Evolutionary conservation across 2,888 invertebrate species (phyloP).

Genomic region (Orthonevra nobilis): DNA sequence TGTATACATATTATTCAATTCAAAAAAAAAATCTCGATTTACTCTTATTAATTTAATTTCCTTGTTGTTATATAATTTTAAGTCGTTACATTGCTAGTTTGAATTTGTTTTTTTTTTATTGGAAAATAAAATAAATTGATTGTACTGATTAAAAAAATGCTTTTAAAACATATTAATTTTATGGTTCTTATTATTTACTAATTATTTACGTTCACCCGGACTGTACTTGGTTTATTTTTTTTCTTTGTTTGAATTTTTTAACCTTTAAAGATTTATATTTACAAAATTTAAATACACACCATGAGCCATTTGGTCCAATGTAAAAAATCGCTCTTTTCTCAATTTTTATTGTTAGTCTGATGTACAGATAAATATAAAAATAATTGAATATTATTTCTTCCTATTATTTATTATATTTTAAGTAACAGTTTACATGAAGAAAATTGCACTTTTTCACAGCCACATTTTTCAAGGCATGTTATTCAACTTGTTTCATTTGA

Average conservation of each 20-base stretch:
- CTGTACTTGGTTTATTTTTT: not conserved
- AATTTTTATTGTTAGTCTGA: slow-evolving; percentile 34
- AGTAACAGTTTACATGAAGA: slow-evolving; percentile 53
- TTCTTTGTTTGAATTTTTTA: not conserved
- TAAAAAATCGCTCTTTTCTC: slow-evolving; percentile 41
- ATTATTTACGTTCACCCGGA: not conserved
- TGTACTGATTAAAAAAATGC: slow-evolving; percentile 50
- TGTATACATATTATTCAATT: slow-evolving; percentile 25
- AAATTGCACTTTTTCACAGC: slow-evolving; percentile 66
- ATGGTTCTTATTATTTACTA: too few relatives aligned
- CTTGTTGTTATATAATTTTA: slow-evolving; percentile 1
- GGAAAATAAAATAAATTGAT: slow-evolving; percentile 44
- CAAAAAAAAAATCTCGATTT: too few relatives aligned
- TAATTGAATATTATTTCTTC: slow-evolving; percentile 44
- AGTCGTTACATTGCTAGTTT: slow-evolving; percentile 12
- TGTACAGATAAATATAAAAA: slow-evolving; percentile 48
- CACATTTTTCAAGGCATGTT: slow-evolving; percentile 65
- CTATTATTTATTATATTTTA: slow-evolving; percentile 33
- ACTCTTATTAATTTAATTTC: slow-evolving; percentile 3
- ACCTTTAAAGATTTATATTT: slow-evolving; percentile 18
- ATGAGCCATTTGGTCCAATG: slow-evolving; percentile 57
- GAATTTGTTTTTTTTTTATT: slow-evolving; percentile 7
- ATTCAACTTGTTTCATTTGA: slow-evolving; percentile 47
- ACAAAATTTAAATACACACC: slow-evolving; percentile 61
- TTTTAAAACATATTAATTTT: too few relatives aligned